Evolutionary conservation across 2,888 invertebrate species (phyloP).

Genomic region (Bruchidius siliquastri): DNA sequence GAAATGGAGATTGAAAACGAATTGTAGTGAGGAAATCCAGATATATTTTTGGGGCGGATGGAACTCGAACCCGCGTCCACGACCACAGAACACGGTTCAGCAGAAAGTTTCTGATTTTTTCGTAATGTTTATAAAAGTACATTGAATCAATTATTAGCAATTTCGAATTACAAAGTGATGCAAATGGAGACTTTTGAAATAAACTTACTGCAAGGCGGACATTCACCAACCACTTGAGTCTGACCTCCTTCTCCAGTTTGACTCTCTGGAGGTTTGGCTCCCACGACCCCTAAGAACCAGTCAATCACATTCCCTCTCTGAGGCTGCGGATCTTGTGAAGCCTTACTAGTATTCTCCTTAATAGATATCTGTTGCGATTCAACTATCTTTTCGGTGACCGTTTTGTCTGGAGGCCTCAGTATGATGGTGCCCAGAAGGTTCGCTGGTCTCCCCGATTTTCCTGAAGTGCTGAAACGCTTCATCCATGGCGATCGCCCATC

Average conservation of each 20-base stretch:
- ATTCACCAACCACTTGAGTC: not conserved
- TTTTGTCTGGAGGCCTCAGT: slow-evolving; percentile 5
- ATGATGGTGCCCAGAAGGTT: slow-evolving; percentile 1
- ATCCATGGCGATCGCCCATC: not conserved
- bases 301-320: slow-evolving; percentile 32
- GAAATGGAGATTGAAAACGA: no score
- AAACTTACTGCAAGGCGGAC: not conserved
- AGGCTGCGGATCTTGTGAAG: slow-evolving; percentile 9
- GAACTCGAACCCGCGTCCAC: no score
- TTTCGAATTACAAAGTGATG: slow-evolving; percentile 6
- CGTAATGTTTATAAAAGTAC: no score
- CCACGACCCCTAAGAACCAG: slow-evolving; percentile 40
- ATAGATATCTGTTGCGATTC: slow-evolving; percentile 18
- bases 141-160: no score
- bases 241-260: not conserved
- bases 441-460: not conserved
- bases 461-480: not conserved
- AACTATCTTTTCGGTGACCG: slow-evolving; percentile 17
- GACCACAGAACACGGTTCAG: no score
- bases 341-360: slow-evolving; percentile 10
- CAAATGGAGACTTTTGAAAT: not conserved
- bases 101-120: no score
- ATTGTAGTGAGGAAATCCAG: no score
- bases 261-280: slow-evolving; percentile 22
- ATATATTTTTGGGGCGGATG: no score